Base-by-base conservation (phyloP, 2,888 invertebrate genomes). In the Achlya flavicornis region DNA sequence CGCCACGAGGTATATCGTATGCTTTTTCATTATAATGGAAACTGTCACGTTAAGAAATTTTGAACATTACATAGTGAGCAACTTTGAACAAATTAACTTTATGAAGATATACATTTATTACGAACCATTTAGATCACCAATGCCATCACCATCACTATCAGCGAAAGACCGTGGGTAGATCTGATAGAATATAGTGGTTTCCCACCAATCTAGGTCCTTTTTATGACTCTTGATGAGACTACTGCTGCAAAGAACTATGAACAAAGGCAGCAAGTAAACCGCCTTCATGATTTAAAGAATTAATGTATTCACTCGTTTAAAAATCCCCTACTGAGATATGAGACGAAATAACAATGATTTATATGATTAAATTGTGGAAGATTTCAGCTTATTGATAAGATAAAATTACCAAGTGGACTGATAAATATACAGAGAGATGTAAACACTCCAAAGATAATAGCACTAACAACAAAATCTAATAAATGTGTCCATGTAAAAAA, bases 81-180 rank as follows among this genome's bases (percentile, higher is more conserved):
- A 38, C 38, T 38, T 38, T 38, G 8, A 38, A 0, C 10, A 14
- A 46, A 6, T n/a, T 46, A 46, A 46, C 5, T 1, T 14, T 7
- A 46, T n/a, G n/a, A 46, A 14, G 3, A 43, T 57, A 59, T 26
- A 57, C 26, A 57, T 61, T 58, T 59, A 58, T 26, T 67, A 53
- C 53, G 19, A 70, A 94, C 95, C 95, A 71, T 92, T 93, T 2
- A 95, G 73, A 79, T 95, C 95, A 2, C 95, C 95, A 26, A 96
- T 90, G 0, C 98, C 98, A 87, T 97, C 96, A 1, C 95, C 96
- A 80, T 97, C 88, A 65, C 96, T 95, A 83, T 98, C 98, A 86
- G 95, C 95, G 87, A 97, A 98, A 5, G 97, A 97, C 73, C 96
- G 94, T 0, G 97, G 96, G 81, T 97, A 97, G 61, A 97, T 96